Evolutionary conservation across 2,888 invertebrate genomes (phyloP).

Genomic region (Drosophila lacicola): DNA sequence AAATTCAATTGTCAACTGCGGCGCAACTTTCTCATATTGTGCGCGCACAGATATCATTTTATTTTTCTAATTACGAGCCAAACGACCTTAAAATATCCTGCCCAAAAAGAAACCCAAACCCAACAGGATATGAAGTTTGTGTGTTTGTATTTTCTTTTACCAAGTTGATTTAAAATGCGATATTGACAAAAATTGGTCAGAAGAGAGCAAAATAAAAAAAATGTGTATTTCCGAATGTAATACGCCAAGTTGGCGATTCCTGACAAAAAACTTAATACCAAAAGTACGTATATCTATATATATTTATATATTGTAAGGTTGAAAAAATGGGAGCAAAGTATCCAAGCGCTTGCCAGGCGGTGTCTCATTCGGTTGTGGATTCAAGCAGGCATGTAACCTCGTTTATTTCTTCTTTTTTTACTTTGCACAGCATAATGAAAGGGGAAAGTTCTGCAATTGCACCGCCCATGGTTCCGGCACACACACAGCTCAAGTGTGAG

Average conservation of each 20-base stretch:
- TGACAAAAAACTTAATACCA: conserved; percentile 22
- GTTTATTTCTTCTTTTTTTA: conserved; percentile 53
- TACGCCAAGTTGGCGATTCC: conserved; percentile 72
- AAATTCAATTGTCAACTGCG: conserved; percentile 69
- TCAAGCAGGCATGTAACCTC: conserved; percentile 80
- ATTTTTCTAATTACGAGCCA: conserved; percentile 66
- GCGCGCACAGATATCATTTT: conserved; percentile 29
- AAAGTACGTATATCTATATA: conserved; percentile 13
- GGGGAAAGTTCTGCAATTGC: conserved; percentile 80
- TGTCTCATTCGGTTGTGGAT: conserved; percentile 79
- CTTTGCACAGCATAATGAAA: conserved; percentile 69
- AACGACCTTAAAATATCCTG: conserved; percentile 64
- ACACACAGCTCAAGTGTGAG: conserved; percentile 14
- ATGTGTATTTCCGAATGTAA: conserved; percentile 66
- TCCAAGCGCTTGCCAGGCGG: conserved; percentile 57
- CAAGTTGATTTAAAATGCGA: conserved; percentile 58
- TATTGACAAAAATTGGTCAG: conserved; percentile 66
- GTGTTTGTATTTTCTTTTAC: conserved; percentile 14
- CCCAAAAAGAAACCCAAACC: conserved; percentile 18
- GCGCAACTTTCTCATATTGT: conserved; percentile 37
- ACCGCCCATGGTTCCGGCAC: conserved; percentile 75
- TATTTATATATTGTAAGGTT: conserved; percentile 42
- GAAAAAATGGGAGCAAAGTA: conserved; percentile 64
- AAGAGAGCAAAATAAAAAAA: conserved; percentile 13
- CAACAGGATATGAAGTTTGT: conserved; percentile 27